Evolutionary conservation across 1,140 invertebrate genomes (phyloP), one percentile per base, ranked within the genome.

Genomic region (Lasioglossum baleicum): DNA sequence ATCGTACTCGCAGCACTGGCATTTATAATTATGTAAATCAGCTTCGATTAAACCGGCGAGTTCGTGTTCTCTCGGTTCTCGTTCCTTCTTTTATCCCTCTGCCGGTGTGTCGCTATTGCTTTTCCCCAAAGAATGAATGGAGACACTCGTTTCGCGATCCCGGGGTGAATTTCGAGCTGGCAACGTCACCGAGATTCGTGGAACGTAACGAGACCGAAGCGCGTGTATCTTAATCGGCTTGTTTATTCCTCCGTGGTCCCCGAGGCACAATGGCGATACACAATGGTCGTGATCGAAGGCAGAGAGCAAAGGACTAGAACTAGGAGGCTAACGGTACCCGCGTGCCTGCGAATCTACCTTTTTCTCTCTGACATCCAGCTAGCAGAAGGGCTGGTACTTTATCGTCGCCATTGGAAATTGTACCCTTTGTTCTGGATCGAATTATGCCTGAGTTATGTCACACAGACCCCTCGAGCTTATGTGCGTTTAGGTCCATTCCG

Each of bases 1-100:
- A 58, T 68, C 48, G 48, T 56, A 58, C 74, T n/a, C 40, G 44
- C 4, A 68, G 35, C 64, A 31, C 22, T 31, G 74, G 15, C 64
- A 68, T 75, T 75, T 67, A 65, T 68, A 68, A 75, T 75, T 75
- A 75, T 75, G 74, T 68, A 75, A 68, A 75, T 75, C 74, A 68
- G 74, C 2, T 13, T 68, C 74, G 73, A 67, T 75, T 58, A 67
- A 75, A 53, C 35, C n/a, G 7, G n/a, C 0, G 35, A 67, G 53
- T 35, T 26, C 48, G 35, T 66, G 44, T 66, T 53, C 31, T 20
- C 35, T 42, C 11, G 17, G 2, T 51, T 65, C 44, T 17, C 61
- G 48, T 48, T 15, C 42, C 35, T 26, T 31, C 7, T 26, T 65
- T 56, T 48, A 15, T 15, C 40, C 7, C 58, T 44, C 31, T 13